Conservation (phyloP, 2,888 invertebrate species). For the Autographa gamma region DNA sequence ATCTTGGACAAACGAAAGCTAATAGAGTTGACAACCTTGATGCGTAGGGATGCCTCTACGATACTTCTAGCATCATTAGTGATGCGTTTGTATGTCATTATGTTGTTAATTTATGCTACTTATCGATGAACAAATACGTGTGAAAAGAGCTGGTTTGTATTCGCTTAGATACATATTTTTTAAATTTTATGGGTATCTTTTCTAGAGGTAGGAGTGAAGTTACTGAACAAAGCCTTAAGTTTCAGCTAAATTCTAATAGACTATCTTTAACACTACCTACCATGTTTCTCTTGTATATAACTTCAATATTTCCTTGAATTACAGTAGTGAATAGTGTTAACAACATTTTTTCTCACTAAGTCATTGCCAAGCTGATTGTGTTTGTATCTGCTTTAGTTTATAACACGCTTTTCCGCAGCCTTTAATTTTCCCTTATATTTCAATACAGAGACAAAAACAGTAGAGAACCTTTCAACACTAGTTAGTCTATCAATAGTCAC, state of each 20-base stretch:
- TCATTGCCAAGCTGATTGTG: neutral
- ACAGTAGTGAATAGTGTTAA: too few species aligned
- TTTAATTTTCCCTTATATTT: neutral
- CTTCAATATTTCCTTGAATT: too few species aligned
- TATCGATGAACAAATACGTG: neutral
- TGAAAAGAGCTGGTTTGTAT: neutral
- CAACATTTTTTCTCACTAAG: too few species aligned
- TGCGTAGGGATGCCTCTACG: constrained; percentile 37
- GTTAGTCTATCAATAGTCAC: neutral
- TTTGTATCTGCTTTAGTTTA: neutral
- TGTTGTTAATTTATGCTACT: neutral
- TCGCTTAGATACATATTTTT: too few species aligned
- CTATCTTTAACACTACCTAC: too few species aligned
- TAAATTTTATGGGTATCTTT: too few species aligned
- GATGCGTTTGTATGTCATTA: neutral
- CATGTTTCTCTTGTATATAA: too few species aligned
- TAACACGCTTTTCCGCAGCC: neutral
- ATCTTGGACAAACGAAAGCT: constrained; percentile 48
- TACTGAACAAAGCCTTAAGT: too few species aligned
- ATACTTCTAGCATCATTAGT: neutral
- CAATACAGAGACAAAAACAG: too few species aligned
- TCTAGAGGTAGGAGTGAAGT: too few species aligned
- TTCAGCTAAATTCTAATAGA: too few species aligned
- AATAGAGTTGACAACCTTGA: constrained; percentile 48
- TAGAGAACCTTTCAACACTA: too few species aligned